Evolutionary conservation across 2,888 invertebrate genomes (phyloP).

Genomic region (Sminthurinus aureus): DNA sequence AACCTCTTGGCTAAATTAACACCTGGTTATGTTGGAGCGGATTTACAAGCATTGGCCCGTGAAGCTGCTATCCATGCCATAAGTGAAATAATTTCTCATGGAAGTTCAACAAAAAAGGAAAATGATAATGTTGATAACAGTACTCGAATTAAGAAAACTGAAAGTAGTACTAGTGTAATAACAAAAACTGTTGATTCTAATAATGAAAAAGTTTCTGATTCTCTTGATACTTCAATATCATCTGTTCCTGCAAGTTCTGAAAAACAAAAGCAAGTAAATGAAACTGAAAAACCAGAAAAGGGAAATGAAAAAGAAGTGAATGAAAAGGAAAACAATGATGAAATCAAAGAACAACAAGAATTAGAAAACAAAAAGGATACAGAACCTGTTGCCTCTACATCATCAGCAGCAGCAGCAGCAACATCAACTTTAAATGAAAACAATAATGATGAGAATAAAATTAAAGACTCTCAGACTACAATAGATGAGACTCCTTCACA

Average conservation of each 20-base stretch:
- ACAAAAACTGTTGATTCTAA: neutral
- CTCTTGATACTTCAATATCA: neutral
- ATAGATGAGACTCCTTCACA: neutral
- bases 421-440: neutral
- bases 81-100: slow-evolving; percentile 27
- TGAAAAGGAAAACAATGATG: neutral
- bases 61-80: slow-evolving; percentile 87
- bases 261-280: neutral
- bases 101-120: neutral
- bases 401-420: neutral
- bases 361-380: slow-evolving; percentile 1
- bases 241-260: neutral
- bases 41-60: slow-evolving; percentile 83
- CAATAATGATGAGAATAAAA: neutral
- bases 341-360: slow-evolving; percentile 24
- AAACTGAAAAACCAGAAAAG: neutral
- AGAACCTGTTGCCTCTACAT: neutral
- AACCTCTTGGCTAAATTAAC: slow-evolving; percentile 80
- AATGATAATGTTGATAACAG: neutral
- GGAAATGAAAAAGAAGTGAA: neutral
- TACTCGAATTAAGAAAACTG: neutral
- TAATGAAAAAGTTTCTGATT: neutral
- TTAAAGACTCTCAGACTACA: slow-evolving; percentile 26
- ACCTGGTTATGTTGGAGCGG: slow-evolving; percentile 96
- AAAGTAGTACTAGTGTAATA: neutral